These are phyloP conservation scores for Lutraria rhynchaena DNA, from an alignment of 1,140 invertebrate species.

Conservation along the genomic window DNA sequence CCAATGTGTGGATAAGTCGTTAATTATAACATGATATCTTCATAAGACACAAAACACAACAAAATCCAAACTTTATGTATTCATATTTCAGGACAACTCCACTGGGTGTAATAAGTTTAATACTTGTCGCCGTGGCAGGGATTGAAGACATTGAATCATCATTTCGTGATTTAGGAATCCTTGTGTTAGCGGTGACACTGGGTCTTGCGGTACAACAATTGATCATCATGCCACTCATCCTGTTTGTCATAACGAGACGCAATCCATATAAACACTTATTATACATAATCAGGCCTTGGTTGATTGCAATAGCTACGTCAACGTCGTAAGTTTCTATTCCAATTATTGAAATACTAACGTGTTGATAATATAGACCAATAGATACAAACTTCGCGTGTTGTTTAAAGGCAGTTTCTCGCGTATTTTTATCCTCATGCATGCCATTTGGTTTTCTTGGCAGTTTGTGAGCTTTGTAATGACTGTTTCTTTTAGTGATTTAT, in stretches of 20 bases:
- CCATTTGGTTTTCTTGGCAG: too few relatives aligned
- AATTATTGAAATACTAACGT: too few relatives aligned
- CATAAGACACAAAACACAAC: too few relatives aligned
- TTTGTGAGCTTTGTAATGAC: neutral
- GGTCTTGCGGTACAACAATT: slow-evolving; percentile 13
- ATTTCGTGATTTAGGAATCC: slow-evolving; percentile 93
- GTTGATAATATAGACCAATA: too few relatives aligned
- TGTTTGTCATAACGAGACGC: neutral
- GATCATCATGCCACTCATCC: slow-evolving; percentile 5
- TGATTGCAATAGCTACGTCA: neutral
- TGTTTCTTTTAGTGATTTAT: neutral
- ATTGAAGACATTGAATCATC: slow-evolving; percentile 91
- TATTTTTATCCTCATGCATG: too few relatives aligned
- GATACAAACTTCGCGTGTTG: too few relatives aligned
- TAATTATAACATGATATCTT: too few relatives aligned
- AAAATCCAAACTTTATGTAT: neutral
- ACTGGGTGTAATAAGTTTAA: slow-evolving; percentile 94
- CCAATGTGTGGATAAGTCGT: too few relatives aligned
- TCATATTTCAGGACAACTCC: slow-evolving; percentile 89
- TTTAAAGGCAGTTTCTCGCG: too few relatives aligned
- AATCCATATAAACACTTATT: slow-evolving; percentile 10
- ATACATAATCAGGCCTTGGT: neutral
- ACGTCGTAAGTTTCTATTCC: slow-evolving; percentile 17
- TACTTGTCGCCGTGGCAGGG: slow-evolving; percentile 93
- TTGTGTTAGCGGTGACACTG: slow-evolving; percentile 85